These are phyloP conservation scores for Rana temporaria DNA, from an alignment of 2,113 vertebrate genomes.

Conservation along the genomic window DNA sequence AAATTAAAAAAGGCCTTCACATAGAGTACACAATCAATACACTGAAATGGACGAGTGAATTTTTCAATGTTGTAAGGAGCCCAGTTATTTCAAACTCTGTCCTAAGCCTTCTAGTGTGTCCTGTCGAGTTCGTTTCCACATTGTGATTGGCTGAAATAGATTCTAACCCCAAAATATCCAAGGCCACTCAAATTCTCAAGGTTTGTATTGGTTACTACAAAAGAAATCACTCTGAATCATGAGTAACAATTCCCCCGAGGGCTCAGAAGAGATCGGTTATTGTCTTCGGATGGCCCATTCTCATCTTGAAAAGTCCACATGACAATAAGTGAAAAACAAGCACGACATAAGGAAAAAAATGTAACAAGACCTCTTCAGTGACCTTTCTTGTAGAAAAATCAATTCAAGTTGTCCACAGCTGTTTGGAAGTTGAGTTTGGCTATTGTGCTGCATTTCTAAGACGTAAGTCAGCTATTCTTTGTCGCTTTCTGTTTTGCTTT, in stretches of 20 bases:
- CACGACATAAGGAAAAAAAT: constrained; percentile 10
- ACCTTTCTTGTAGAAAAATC: constrained; percentile 58
- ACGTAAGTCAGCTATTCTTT: constrained; percentile 4
- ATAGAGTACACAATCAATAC: too few relatives aligned
- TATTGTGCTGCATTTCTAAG: constrained; percentile 1
- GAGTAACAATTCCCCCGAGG: neutral
- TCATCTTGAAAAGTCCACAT: constrained; percentile 19
- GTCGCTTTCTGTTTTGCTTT: constrained; percentile 30
- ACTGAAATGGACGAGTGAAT: too few relatives aligned
- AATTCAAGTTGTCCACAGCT: constrained; percentile 46
- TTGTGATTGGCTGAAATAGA: too few relatives aligned
- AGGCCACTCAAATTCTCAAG: too few relatives aligned
- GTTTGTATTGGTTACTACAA: too few relatives aligned
- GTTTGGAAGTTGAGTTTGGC: constrained; percentile 26
- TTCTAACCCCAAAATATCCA: too few relatives aligned
- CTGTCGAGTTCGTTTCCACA: too few relatives aligned
- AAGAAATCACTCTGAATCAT: too few relatives aligned
- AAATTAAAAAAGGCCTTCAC: too few relatives aligned
- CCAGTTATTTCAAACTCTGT: too few relatives aligned
- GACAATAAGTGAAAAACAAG: constrained; percentile 38
- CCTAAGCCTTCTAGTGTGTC: too few relatives aligned
- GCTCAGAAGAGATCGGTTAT: neutral
- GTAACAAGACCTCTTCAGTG: constrained; percentile 54
- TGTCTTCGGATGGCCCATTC: constrained; percentile 1
- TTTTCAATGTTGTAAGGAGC: too few relatives aligned